Conservation (phyloP, 2,113 vertebrate species). For the Ochotona curzoniae region DNA sequence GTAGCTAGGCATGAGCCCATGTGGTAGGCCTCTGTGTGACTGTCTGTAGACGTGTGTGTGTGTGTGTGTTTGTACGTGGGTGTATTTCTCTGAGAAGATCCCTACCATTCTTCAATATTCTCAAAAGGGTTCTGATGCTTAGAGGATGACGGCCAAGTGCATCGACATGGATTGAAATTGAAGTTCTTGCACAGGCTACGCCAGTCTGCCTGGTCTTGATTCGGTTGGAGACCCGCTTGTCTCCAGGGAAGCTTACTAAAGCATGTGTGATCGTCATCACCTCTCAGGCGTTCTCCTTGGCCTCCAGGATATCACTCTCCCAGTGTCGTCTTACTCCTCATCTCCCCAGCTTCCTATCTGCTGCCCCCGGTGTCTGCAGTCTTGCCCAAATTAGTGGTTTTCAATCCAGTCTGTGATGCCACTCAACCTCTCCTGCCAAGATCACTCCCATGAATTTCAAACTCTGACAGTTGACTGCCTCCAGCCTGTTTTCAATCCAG, state of each 20-base stretch:
- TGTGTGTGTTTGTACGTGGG: too few species aligned
- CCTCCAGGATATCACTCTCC: neutral
- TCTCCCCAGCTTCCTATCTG: neutral
- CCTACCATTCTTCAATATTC: neutral
- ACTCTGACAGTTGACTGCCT: neutral
- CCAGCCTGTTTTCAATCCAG: neutral
- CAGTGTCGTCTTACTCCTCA: neutral
- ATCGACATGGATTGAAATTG: neutral
- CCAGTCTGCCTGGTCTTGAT: neutral
- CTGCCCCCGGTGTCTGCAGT: neutral
- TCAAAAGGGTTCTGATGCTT: neutral
- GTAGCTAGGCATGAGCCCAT: neutral
- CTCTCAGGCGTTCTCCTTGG: neutral
- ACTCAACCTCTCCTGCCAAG: neutral
- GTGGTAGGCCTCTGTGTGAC: accelerated
- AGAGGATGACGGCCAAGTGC: neutral
- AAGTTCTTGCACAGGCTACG: neutral
- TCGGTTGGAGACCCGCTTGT: neutral
- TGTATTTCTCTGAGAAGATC: neutral
- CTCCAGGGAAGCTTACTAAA: neutral
- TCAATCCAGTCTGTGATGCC: neutral
- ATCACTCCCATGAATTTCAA: neutral
- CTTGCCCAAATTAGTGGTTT: neutral
- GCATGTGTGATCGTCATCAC: neutral
- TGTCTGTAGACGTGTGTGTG: neutral